Evolutionary conservation across 2,797 vertebrate genomes (phyloP), one percentile per base, ranked within the genome.

Genomic region (Hydrolagus colliei): DNA sequence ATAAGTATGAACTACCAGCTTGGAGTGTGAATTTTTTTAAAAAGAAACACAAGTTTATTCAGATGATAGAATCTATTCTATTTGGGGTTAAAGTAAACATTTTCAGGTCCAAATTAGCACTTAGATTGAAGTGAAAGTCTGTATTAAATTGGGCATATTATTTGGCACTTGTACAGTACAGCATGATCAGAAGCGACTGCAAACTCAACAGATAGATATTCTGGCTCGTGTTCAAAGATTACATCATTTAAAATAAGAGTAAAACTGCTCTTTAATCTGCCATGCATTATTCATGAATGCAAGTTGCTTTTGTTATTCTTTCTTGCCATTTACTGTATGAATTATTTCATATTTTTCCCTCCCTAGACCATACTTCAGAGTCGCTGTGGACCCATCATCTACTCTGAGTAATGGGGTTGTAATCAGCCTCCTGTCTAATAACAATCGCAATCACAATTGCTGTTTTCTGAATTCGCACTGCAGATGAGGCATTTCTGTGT

Each of bases 181-280:
- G 86, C 89, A 91, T 93, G 92, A 95, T 96, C 95, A 96, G 94
- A 96, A 94, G 88, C 91, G 91, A 93, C 94, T 95, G 91, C 88
- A 90, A 93, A 93, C 91, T 92, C 91, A 91, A 92, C 93, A 94
- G 94, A 93, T 93, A 95, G 93, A 95, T 93, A 94, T 91, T 91
- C 95, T 98, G 97, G 96, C 96, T 93, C 88, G 88, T 91, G 92
- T 93, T 96, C 95, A 96, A 97, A 92, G 91, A 95, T 97, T 95
- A 97, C 96, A 96, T 97, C 97, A 99, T 96, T 93, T 93, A 86
- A 88, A 87, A 79, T 77, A 75, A 65, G 92, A 95, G 92, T 93
- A 94, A 94, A 84, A 93, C 93, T 91, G 93, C 93, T 94, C 93
- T 94, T 94, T 94, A 93, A 94, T 92, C 93, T 92, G 92, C 88